Percentiles rank a stretch among this genome's conserved stretches.
These are phyloP conservation scores for Drosophila anomelani DNA, from an alignment of 2,888 invertebrate genomes.

Conservation along the genomic window DNA sequence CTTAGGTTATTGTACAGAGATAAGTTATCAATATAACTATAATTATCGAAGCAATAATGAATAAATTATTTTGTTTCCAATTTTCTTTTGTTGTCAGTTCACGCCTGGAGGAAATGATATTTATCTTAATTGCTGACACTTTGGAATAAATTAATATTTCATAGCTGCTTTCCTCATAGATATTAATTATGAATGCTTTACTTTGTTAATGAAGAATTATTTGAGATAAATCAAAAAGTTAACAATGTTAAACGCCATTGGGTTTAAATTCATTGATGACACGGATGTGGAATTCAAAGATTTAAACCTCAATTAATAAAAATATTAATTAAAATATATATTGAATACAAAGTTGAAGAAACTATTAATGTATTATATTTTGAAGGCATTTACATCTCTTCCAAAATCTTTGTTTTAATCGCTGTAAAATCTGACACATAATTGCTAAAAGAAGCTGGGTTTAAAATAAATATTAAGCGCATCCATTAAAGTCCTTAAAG, in stretches of 20 bases:
- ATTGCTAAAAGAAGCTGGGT: too few species aligned
- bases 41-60: background rate
- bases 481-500: background rate
- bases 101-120: conserved; percentile 11
- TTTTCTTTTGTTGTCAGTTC: conserved; percentile 1
- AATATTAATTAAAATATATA: too few species aligned
- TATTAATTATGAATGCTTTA: background rate
- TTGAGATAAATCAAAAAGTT: background rate
- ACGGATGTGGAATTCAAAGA: background rate
- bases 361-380: too few species aligned
- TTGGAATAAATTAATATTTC: background rate
- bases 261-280: background rate
- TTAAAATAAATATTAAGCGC: background rate
- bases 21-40: background rate
- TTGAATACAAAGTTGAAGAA: too few species aligned
- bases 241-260: background rate
- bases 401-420: background rate
- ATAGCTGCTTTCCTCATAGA: background rate
- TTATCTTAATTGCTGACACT: conserved; percentile 13
- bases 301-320: background rate
- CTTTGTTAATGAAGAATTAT: background rate
- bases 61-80: background rate
- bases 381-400: background rate
- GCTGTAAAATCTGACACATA: background rate
- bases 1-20: background rate